These are phyloP conservation scores for Megamerina dolium DNA, from an alignment of 2,888 invertebrate genomes.

Conservation along the genomic window DNA sequence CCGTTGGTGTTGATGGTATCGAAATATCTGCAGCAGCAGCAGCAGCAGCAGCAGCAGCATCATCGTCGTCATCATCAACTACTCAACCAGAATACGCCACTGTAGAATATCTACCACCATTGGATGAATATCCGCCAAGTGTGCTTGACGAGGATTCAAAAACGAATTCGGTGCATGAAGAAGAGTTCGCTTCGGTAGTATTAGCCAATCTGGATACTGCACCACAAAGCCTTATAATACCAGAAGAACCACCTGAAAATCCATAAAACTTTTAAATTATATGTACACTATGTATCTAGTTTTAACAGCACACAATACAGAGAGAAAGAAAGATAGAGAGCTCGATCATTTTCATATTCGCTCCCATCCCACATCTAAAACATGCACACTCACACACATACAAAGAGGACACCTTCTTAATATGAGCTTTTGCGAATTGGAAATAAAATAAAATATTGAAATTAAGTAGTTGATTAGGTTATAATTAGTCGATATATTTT, in stretches of 20 bases:
- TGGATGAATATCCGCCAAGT: slow-evolving; percentile 24
- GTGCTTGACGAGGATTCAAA: slow-evolving; percentile 41
- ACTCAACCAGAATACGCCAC: slow-evolving; percentile 44
- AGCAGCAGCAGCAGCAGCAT: not conserved
- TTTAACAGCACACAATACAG: slow-evolving; percentile 5
- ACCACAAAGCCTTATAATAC: slow-evolving; percentile 43
- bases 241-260: slow-evolving; percentile 49
- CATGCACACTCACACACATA: no score
- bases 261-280: no score
- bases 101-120: slow-evolving; percentile 40
- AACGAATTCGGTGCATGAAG: slow-evolving; percentile 46
- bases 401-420: no score
- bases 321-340: no score
- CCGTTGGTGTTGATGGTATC: not conserved
- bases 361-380: no score
- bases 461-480: no score
- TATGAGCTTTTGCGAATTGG: no score
- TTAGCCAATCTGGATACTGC: slow-evolving; percentile 34
- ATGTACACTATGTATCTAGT: slow-evolving; percentile 1
- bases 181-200: slow-evolving; percentile 38
- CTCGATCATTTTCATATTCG: no score
- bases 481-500: not conserved
- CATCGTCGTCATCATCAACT: slow-evolving; percentile 21
- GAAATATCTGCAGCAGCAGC: not conserved
- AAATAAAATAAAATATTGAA: no score